Evolutionary conservation across 2,113 vertebrate species (phyloP).

Genomic region (Lepus timidus): DNA sequence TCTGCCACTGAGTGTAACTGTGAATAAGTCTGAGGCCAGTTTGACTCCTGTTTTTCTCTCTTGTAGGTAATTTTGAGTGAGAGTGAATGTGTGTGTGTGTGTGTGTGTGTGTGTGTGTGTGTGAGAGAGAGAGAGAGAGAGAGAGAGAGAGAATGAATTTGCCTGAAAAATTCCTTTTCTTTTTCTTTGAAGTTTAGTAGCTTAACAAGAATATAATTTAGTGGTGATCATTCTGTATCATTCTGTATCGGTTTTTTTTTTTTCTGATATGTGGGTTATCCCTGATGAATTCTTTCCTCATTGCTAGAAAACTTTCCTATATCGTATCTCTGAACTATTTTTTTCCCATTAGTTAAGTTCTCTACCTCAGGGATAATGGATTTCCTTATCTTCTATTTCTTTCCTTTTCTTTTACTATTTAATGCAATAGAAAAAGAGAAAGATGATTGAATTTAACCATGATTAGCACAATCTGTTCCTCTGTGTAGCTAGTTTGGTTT

Average conservation of each 20-base stretch:
- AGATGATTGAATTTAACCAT: slow-evolving; percentile 11
- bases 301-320: slow-evolving; percentile 23
- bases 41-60: slow-evolving; percentile 36
- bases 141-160: background rate
- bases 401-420: background rate
- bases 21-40: slow-evolving; percentile 16
- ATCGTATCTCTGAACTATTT: background rate
- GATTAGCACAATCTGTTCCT: background rate
- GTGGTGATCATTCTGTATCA: background rate
- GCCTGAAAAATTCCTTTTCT: background rate
- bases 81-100: background rate
- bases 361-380: background rate
- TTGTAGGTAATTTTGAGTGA: background rate
- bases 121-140: background rate
- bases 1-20: slow-evolving; percentile 48
- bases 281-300: slow-evolving; percentile 31
- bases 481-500: background rate
- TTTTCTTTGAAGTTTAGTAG: slow-evolving; percentile 53
- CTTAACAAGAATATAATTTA: slow-evolving; percentile 14
- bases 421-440: background rate
- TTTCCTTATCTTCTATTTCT: background rate
- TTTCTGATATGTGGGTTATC: background rate
- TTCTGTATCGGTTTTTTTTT: background rate
- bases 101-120: background rate
- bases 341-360: slow-evolving; percentile 10